phyloP scores from a whole-genome alignment of 2,888 invertebrate species.

The Drosophila neutralis region DNA sequence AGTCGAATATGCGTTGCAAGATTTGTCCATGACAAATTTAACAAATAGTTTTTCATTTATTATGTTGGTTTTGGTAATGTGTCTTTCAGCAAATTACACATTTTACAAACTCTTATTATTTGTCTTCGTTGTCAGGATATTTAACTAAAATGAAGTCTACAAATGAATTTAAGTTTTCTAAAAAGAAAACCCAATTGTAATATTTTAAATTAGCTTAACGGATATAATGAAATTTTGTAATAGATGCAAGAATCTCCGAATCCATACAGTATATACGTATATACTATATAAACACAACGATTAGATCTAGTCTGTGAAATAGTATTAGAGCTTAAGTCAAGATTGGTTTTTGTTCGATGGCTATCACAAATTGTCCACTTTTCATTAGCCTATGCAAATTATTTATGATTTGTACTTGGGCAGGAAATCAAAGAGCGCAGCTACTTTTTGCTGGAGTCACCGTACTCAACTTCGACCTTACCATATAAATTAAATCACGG shows the following conservation, averaged over 20 bases:
- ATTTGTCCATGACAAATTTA: neutral
- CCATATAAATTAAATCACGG: constrained; percentile 74
- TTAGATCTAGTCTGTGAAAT: neutral
- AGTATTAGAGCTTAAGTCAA: neutral
- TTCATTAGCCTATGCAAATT: constrained; percentile 75
- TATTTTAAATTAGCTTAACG: neutral
- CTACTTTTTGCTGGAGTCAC: neutral
- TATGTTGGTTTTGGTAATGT: neutral
- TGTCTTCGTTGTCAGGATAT: too few species aligned
- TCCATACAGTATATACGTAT: neutral
- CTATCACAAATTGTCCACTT: neutral
- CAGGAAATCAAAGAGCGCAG: constrained; percentile 37
- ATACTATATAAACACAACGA: neutral
- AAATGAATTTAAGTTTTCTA: neutral
- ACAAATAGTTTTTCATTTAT: neutral
- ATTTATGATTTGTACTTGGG: constrained; percentile 40
- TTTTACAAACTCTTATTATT: neutral
- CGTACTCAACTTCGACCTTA: constrained; percentile 9
- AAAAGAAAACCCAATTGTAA: neutral
- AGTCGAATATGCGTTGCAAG: neutral
- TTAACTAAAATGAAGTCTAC: neutral
- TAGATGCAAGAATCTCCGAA: neutral
- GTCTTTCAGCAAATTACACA: too few species aligned
- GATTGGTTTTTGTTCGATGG: neutral
- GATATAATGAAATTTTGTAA: neutral